Evolutionary conservation across 2,888 invertebrate species (phyloP).

Genomic region (Notodonta ziczac): DNA sequence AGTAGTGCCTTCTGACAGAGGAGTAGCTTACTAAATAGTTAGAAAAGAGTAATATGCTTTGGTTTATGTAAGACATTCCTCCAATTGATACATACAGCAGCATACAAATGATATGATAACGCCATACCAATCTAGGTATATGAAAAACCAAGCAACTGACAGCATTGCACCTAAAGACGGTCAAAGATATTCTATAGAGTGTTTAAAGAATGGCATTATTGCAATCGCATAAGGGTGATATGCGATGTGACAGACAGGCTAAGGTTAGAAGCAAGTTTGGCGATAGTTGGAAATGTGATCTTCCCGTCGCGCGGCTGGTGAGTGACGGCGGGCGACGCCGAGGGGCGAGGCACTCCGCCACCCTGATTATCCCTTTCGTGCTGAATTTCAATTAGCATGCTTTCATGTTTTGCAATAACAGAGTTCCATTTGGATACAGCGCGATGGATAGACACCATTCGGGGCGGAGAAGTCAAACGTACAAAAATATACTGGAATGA

Average conservation of each 20-base stretch:
- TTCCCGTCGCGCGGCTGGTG: constrained; percentile 54
- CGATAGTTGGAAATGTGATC: constrained; percentile 54
- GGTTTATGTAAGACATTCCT: no score
- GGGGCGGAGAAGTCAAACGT: neutral
- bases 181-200: no score
- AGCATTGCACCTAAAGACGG: no score
- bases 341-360: constrained; percentile 43
- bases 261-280: constrained; percentile 18
- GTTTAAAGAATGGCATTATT: no score
- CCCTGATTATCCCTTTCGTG: constrained; percentile 83
- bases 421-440: constrained; percentile 57
- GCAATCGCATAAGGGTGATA: no score
- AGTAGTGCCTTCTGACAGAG: no score
- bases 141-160: no score
- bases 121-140: no score
- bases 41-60: no score
- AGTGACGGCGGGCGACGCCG: constrained; percentile 55
- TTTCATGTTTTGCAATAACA: constrained; percentile 80
- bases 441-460: constrained; percentile 23
- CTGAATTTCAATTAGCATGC: constrained; percentile 83
- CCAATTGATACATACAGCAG: no score
- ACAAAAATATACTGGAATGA: neutral
- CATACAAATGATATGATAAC: no score
- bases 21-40: no score
- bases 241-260: neutral